Evolutionary conservation across 2,797 vertebrate species (phyloP).

Genomic region (Tadarida brasiliensis): DNA sequence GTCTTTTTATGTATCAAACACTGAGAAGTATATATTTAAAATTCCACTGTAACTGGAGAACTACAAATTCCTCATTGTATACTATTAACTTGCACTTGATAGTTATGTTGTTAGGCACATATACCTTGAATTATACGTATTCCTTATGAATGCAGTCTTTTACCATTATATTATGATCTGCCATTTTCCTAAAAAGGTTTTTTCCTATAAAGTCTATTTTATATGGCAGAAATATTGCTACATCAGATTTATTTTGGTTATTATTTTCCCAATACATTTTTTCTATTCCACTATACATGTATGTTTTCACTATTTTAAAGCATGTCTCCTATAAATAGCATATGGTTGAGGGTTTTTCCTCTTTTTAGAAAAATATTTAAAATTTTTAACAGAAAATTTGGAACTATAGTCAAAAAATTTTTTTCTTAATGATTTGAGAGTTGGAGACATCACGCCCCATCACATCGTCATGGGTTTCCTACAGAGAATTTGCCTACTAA

Average conservation of each 20-base stretch:
- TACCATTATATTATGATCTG: not conserved
- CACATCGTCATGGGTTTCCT: not conserved
- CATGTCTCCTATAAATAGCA: not conserved
- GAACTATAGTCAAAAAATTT: not conserved
- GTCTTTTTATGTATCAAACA: not conserved
- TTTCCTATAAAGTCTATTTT: not conserved
- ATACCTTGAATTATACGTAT: not conserved
- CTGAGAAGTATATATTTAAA: not conserved
- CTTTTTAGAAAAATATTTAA: not conserved
- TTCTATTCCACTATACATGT: not conserved
- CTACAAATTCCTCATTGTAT: not conserved
- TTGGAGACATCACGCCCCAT: not conserved
- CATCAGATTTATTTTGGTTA: not conserved
- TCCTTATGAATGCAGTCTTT: not conserved
- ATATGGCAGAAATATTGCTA: not conserved
- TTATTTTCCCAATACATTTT: not conserved
- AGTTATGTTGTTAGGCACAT: not conserved
- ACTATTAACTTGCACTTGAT: not conserved
- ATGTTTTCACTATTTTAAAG: not conserved
- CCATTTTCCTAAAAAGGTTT: not conserved
- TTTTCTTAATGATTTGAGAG: slow-evolving; percentile 31
- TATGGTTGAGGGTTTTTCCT: not conserved
- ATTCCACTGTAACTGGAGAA: not conserved
- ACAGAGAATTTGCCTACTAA: not conserved
- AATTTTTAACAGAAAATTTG: slow-evolving; percentile 9